Percentiles rank a stretch among this genome's conserved stretches.
Evolutionary conservation across 2,113 vertebrate genomes (phyloP).

Genomic region (Heptranchias perlo): DNA sequence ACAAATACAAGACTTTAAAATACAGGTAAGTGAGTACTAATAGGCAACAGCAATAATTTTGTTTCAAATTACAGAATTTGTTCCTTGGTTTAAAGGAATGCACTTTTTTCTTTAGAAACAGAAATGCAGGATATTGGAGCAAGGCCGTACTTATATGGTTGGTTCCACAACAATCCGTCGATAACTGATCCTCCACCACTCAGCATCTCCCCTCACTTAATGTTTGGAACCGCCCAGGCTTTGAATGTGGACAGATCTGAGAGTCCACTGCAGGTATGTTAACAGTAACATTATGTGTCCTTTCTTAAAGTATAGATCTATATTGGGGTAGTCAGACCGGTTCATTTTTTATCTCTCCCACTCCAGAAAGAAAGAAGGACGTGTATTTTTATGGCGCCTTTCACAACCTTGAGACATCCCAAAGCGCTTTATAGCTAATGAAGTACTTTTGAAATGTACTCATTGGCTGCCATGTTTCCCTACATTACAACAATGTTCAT

Average conservation of each 20-base stretch:
- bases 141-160: conserved; percentile 31
- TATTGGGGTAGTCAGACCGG: not conserved
- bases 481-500: not conserved
- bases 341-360: not conserved
- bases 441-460: not conserved
- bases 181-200: conserved; percentile 29
- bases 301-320: not conserved
- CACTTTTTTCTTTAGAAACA: conserved; percentile 17
- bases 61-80: not conserved
- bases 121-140: conserved; percentile 36
- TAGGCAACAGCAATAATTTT: not conserved
- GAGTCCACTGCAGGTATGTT: not conserved
- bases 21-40: not conserved
- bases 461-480: too few species aligned
- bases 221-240: not conserved
- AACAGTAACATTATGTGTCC: not conserved
- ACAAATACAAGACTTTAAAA: not conserved
- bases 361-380: not conserved
- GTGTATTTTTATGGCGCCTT: not conserved
- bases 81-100: not conserved
- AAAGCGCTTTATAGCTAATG: not conserved
- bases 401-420: too few species aligned
- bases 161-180: conserved; percentile 8
- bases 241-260: conserved; percentile 5
- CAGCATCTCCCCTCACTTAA: conserved; percentile 22